These are phyloP conservation scores for Camelus dromedarius DNA, from an alignment of 2,113 vertebrate genomes.

Conservation along the genomic window DNA sequence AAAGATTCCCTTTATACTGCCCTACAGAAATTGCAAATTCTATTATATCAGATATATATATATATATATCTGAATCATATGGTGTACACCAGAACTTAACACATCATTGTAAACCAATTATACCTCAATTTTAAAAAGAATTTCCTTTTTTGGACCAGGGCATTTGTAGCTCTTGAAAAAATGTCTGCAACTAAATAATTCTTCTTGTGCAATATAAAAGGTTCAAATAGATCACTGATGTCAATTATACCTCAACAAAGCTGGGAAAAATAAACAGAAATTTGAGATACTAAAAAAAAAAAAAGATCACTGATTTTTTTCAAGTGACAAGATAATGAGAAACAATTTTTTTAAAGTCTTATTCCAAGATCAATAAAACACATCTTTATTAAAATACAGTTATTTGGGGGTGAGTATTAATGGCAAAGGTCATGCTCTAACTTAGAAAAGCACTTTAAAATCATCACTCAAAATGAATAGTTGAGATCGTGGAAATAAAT, in stretches of 20 bases:
- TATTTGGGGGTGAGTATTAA: neutral
- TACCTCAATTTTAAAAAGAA: no score
- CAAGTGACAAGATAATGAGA: conserved; percentile 10
- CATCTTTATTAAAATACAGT: neutral
- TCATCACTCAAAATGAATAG: neutral
- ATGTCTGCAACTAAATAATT: neutral
- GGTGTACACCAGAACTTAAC: no score
- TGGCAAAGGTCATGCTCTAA: neutral
- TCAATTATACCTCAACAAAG: neutral
- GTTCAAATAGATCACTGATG: neutral
- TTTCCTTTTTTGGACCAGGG: neutral
- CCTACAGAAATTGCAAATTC: neutral
- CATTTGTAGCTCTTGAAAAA: neutral
- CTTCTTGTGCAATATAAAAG: neutral
- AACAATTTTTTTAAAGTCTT: neutral
- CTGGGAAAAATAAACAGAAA: neutral
- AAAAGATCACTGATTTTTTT: conserved; percentile 44
- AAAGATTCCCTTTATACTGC: neutral
- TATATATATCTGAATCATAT: no score
- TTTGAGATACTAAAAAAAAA: neutral
- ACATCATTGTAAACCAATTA: no score
- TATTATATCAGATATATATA: neutral
- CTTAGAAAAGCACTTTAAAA: conserved; percentile 56
- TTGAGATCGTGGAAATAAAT: conserved; percentile 31
- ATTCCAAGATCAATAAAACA: neutral